phyloP scores from a whole-genome alignment of 2,113 vertebrate species.

The Macaca nemestrina region DNA sequence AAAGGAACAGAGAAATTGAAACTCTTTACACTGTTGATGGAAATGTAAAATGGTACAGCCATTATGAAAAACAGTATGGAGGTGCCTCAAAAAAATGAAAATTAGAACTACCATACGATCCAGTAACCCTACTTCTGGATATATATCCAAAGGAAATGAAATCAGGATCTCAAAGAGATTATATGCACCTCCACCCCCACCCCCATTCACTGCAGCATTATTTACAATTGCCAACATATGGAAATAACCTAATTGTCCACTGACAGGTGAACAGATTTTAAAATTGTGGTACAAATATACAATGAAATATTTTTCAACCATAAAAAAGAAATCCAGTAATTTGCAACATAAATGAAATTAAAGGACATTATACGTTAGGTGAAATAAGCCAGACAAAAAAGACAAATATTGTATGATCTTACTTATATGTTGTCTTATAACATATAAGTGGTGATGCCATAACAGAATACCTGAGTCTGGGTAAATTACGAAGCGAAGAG shows the following conservation, averaged over 20 bases:
- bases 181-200: too few species aligned
- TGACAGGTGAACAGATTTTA: background rate
- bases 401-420: background rate
- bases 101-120: background rate
- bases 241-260: background rate
- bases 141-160: background rate
- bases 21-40: background rate
- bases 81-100: background rate
- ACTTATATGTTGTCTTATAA: background rate
- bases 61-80: background rate
- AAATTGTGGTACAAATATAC: background rate
- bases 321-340: background rate
- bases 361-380: background rate
- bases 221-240: background rate
- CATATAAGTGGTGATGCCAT: background rate
- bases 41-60: background rate
- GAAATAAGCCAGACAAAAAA: background rate
- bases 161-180: background rate
- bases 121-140: background rate
- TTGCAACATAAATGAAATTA: background rate
- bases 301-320: background rate
- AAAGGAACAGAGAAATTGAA: background rate
- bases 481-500: background rate
- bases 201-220: background rate
- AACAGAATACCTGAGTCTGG: background rate